A percentile compares a stretch with the other conserved stretches of the same genome.
Evolutionary conservation across 2,888 invertebrate genomes (phyloP).

Genomic region (Mesorhabditis belari): DNA sequence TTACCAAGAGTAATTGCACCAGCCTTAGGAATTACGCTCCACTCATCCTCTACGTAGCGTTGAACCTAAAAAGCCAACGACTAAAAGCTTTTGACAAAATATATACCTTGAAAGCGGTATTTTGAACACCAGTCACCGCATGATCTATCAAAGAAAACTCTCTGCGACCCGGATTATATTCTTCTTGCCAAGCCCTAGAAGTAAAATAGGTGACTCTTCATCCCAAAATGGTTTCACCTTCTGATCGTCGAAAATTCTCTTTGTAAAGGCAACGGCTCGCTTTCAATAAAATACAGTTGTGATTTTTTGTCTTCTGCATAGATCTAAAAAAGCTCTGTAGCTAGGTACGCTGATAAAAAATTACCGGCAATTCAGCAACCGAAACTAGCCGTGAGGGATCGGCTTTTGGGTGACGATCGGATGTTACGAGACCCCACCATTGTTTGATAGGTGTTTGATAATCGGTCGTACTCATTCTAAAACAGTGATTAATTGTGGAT

Average conservation of each 20-base stretch:
- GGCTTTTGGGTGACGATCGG: not conserved
- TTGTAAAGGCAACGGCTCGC: constrained; percentile 44
- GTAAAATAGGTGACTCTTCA: constrained; percentile 17
- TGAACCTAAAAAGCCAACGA: constrained; percentile 9
- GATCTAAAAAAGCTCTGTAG: constrained; percentile 8
- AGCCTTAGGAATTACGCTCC: constrained; percentile 68
- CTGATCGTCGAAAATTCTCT: constrained; percentile 40
- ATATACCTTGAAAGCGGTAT: constrained; percentile 10
- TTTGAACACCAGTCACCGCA: constrained; percentile 25
- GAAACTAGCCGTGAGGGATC: not conserved
- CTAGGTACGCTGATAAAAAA: not conserved
- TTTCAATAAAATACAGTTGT: constrained; percentile 35
- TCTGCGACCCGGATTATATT: constrained; percentile 9
- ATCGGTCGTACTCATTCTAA: no score
- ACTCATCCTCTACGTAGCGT: constrained; percentile 67
- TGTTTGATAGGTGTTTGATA: no score
- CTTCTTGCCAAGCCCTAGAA: not conserved
- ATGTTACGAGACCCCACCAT: not conserved
- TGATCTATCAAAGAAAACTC: constrained; percentile 36
- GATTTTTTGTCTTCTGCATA: constrained; percentile 34
- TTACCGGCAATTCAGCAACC: not conserved
- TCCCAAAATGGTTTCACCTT: constrained; percentile 7
- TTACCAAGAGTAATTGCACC: constrained; percentile 67
- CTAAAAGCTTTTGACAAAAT: not conserved
- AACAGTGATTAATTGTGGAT: no score